Conservation (phyloP, 2,113 vertebrate species). For the Zosterops pallidus region DNA sequence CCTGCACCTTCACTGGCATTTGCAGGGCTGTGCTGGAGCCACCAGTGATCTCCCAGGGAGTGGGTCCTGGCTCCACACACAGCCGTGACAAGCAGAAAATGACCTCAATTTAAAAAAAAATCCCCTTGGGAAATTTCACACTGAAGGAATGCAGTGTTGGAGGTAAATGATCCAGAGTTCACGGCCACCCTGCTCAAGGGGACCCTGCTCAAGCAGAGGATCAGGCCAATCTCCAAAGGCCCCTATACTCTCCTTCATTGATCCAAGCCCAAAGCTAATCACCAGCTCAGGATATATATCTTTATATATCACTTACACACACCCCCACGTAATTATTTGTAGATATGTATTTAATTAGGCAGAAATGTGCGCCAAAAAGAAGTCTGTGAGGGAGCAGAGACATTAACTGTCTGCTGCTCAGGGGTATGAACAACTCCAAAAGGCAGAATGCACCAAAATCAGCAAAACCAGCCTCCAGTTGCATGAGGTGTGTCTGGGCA, state of each 20-base stretch:
- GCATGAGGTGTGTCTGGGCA: background rate
- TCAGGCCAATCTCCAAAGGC: rapidly evolving
- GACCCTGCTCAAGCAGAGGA: background rate
- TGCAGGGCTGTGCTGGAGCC: background rate
- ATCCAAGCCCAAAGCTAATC: background rate
- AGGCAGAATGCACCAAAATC: background rate
- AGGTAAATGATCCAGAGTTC: conserved; percentile 24
- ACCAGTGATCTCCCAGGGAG: background rate
- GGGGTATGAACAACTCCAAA: background rate
- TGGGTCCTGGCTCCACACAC: background rate
- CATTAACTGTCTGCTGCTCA: background rate
- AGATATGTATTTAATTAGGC: conserved; percentile 17
- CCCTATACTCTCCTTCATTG: background rate
- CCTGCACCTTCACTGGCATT: background rate
- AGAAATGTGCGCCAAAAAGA: conserved; percentile 12
- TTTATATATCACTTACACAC: background rate
- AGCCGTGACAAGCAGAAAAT: background rate
- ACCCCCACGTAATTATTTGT: background rate
- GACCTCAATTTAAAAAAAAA: background rate
- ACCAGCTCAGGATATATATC: background rate
- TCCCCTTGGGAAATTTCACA: conserved; percentile 13
- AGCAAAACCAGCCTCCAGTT: rapidly evolving
- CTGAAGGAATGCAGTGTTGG: conserved; percentile 24
- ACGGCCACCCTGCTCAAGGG: background rate
- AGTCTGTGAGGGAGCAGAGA: background rate